These are phyloP conservation scores for Brotula barbata DNA, from an alignment of 2,797 vertebrate genomes.

Conservation along the genomic window DNA sequence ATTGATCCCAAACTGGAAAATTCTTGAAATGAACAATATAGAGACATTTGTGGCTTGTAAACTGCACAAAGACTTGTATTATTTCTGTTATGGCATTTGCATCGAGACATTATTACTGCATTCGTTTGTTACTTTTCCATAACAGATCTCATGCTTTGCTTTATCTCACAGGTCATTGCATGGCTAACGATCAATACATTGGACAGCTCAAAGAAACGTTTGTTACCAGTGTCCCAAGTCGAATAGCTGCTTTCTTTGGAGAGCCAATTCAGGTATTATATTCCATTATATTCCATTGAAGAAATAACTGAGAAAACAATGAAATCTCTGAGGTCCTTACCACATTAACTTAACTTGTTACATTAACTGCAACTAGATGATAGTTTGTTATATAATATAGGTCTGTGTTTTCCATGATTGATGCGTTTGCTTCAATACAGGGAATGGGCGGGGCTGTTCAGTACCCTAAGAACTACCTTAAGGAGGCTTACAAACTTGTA, in stretches of 20 bases:
- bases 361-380: too few species aligned
- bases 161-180: slow-evolving; percentile 80
- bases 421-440: slow-evolving; percentile 61
- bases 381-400: slow-evolving; percentile 13
- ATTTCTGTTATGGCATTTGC: too few species aligned
- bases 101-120: too few species aligned
- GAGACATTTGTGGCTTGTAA: too few species aligned
- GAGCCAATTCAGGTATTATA: slow-evolving; percentile 90
- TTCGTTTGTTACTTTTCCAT: background rate
- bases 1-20: too few species aligned
- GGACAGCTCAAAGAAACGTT: slow-evolving; percentile 89
- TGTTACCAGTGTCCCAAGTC: slow-evolving; percentile 80
- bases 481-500: slow-evolving; percentile 85
- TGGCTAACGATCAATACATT: slow-evolving; percentile 88
- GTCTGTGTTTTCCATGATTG: background rate
- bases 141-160: background rate
- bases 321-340: too few species aligned
- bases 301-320: too few species aligned
- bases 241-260: slow-evolving; percentile 89
- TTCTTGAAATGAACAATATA: too few species aligned
- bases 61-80: too few species aligned
- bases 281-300: too few species aligned
- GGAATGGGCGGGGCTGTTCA: slow-evolving; percentile 90
- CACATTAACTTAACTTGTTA: background rate
- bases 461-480: slow-evolving; percentile 89